Conservation (phyloP, 2,113 vertebrate species). For the Ceyx melanurus region DNA sequence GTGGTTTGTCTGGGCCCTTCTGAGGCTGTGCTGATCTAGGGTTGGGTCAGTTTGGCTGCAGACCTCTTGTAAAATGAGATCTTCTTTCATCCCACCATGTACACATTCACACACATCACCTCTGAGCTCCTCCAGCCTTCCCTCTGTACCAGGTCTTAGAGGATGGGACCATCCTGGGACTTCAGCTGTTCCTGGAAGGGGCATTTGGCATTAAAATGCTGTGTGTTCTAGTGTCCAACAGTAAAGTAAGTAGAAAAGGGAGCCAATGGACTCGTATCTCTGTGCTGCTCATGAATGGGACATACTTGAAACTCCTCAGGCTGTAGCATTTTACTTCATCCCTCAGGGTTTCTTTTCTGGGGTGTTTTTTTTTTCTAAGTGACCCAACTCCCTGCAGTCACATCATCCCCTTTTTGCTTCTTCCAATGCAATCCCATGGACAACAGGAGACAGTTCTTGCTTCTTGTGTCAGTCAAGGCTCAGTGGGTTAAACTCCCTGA, state of each 20-base stretch:
- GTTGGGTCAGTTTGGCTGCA: not conserved
- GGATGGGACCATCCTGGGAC: not conserved
- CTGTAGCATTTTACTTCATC: not conserved
- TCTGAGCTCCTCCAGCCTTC: not conserved
- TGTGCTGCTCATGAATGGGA: not conserved
- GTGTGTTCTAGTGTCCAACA: accelerated
- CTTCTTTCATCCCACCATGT: accelerated
- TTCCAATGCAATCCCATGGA: not conserved
- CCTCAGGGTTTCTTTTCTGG: not conserved
- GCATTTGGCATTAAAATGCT: not conserved
- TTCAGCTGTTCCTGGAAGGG: not conserved
- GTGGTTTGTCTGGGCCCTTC: not conserved
- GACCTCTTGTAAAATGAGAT: not conserved
- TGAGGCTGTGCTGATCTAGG: not conserved
- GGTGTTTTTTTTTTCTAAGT: not conserved
- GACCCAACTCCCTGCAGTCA: not conserved
- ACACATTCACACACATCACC: not conserved
- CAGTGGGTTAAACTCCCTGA: not conserved
- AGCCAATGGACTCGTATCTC: not conserved
- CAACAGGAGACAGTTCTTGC: not conserved
- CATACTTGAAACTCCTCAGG: not conserved
- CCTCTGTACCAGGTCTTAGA: not conserved
- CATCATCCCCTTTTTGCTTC: not conserved
- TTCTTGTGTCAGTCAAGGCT: not conserved
- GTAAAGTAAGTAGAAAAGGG: not conserved